Evolutionary conservation across 2,113 vertebrate genomes (phyloP).

Genomic region (Lontra canadensis): DNA sequence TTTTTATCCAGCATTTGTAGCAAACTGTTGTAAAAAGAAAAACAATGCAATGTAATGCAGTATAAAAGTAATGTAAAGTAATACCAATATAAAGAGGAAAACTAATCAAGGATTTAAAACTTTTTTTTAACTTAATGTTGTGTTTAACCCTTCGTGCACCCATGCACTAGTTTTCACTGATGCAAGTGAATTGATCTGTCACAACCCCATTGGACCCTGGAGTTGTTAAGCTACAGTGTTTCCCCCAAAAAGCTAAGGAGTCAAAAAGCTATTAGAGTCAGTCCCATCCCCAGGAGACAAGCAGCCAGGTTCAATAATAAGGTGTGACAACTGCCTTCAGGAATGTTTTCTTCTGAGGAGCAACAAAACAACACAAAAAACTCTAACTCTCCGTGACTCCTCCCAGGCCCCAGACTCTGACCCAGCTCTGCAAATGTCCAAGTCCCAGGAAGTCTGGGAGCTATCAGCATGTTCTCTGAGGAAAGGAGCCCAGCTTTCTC

Average conservation of each 20-base stretch:
- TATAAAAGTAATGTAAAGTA: background rate
- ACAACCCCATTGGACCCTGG: background rate
- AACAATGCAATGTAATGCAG: background rate
- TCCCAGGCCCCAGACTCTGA: background rate
- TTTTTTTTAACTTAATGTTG: background rate
- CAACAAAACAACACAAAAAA: background rate
- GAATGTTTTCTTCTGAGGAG: conserved; percentile 7
- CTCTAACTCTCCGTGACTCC: background rate
- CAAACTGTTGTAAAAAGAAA: background rate
- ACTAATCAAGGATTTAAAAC: background rate
- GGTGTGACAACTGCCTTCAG: background rate
- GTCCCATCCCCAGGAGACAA: background rate
- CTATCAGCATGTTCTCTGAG: background rate
- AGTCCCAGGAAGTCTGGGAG: conserved; percentile 33
- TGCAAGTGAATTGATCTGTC: background rate
- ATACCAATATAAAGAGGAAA: background rate
- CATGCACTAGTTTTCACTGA: background rate
- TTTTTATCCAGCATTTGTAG: background rate
- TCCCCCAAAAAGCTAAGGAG: background rate
- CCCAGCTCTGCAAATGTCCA: background rate
- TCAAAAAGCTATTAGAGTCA: background rate
- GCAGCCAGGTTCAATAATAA: background rate
- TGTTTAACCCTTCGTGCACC: background rate
- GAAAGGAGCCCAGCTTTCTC: background rate
- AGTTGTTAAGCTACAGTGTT: background rate